These are phyloP conservation scores for Chelon auratus DNA, from an alignment of 2,797 vertebrate species.

Conservation along the genomic window DNA sequence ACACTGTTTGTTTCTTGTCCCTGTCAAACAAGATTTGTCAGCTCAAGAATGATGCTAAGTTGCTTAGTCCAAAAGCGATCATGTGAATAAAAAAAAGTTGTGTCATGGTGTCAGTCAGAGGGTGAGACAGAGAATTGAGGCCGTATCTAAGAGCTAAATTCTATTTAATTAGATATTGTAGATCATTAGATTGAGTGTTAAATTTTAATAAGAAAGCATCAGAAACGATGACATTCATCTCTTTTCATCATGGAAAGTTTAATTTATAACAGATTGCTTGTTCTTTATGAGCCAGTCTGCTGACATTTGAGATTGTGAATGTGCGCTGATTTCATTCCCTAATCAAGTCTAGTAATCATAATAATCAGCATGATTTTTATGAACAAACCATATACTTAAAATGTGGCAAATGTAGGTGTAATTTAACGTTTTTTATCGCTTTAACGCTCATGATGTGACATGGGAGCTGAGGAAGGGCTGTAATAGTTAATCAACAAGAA, in stretches of 20 bases:
- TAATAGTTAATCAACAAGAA: too few species aligned
- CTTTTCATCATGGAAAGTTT: background rate
- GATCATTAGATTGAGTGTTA: background rate
- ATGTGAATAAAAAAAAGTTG: background rate
- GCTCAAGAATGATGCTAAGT: background rate
- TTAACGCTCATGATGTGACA: background rate
- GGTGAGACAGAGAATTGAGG: background rate
- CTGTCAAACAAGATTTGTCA: background rate
- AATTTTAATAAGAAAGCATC: background rate
- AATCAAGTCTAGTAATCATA: background rate
- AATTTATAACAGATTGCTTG: too few species aligned
- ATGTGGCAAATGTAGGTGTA: background rate
- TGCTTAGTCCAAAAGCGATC: background rate
- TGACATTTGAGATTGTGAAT: background rate
- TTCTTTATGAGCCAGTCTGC: too few species aligned
- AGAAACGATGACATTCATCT: too few species aligned
- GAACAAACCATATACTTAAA: background rate
- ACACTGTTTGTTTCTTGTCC: slow-evolving; percentile 3
- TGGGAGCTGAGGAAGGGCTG: background rate
- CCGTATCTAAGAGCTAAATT: background rate
- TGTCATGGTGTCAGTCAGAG: background rate
- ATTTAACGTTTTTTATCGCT: too few species aligned
- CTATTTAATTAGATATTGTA: background rate
- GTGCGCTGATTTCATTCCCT: background rate
- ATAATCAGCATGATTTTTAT: background rate